Conservation (phyloP, 2,113 vertebrate genomes). For the Ptilorrhoa leucosticta region DNA sequence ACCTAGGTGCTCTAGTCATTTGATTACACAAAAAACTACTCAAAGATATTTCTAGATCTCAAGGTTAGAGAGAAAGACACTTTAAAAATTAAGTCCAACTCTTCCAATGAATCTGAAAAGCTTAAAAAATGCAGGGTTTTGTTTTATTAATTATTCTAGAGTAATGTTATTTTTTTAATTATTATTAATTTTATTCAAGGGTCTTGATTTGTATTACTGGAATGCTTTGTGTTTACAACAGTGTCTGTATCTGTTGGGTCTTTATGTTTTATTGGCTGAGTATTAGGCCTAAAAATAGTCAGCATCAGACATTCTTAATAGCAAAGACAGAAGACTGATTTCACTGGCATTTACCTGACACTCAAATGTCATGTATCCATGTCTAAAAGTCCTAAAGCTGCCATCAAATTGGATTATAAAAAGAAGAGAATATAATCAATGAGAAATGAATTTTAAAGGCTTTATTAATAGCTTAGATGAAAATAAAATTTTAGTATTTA, state of each 20-base stretch:
- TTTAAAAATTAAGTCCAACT: not conserved
- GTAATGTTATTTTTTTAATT: rapidly evolving
- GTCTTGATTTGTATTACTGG: not conserved
- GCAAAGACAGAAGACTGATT: slow-evolving; percentile 13
- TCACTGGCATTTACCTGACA: slow-evolving; percentile 16
- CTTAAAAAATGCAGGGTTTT: not conserved
- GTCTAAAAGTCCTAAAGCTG: not conserved
- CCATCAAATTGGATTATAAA: not conserved
- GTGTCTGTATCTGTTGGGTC: not conserved
- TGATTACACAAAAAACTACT: not conserved
- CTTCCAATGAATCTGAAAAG: not conserved
- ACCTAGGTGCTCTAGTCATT: not conserved
- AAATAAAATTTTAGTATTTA: not conserved
- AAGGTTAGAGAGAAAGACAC: not conserved
- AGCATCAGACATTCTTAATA: not conserved
- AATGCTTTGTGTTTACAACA: not conserved
- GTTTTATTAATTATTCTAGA: not conserved
- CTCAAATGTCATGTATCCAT: not conserved
- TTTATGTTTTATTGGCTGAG: not conserved
- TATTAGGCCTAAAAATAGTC: not conserved
- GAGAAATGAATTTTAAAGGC: not conserved
- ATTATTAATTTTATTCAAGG: not conserved
- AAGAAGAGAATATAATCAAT: not conserved
- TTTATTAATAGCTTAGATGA: not conserved
- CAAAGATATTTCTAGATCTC: not conserved